These are phyloP conservation scores for Pachycephala philippinensis DNA, from an alignment of 2,113 vertebrate species.

Conservation along the genomic window DNA sequence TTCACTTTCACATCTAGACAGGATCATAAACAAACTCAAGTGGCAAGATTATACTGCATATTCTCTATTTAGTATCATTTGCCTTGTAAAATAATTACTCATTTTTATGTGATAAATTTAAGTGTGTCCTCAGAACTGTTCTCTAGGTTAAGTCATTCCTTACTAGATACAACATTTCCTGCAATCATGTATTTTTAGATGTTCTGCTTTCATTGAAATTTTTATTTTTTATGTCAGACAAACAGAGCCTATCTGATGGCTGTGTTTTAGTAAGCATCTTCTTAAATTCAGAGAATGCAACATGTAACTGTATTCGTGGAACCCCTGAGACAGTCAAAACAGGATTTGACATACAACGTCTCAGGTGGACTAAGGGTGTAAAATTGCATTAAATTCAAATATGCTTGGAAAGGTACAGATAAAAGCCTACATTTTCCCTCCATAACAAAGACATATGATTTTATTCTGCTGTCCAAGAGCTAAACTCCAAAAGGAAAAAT, in stretches of 20 bases:
- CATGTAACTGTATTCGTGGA: not conserved
- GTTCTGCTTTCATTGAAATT: not conserved
- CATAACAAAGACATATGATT: not conserved
- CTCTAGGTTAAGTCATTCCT: not conserved
- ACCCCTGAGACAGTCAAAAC: not conserved
- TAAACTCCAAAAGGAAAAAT: not conserved
- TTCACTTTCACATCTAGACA: not conserved
- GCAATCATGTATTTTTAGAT: not conserved
- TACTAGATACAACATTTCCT: not conserved
- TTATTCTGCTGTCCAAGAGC: not conserved
- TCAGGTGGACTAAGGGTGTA: not conserved
- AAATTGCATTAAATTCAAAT: not conserved
- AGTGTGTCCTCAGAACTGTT: not conserved
- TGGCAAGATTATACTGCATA: not conserved
- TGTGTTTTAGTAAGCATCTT: not conserved
- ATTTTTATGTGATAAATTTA: not conserved
- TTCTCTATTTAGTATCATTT: not conserved
- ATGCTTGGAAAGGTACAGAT: not conserved
- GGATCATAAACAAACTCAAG: not conserved
- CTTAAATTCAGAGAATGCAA: not conserved
- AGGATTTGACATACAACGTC: not conserved
- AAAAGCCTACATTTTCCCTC: not conserved
- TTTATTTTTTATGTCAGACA: not conserved
- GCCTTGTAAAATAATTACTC: not conserved
- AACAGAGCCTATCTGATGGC: not conserved